Percentiles rank a stretch among this genome's conserved stretches.
Evolutionary conservation across 2,888 invertebrate species (phyloP).

Genomic region (Leucophenga montana): DNA sequence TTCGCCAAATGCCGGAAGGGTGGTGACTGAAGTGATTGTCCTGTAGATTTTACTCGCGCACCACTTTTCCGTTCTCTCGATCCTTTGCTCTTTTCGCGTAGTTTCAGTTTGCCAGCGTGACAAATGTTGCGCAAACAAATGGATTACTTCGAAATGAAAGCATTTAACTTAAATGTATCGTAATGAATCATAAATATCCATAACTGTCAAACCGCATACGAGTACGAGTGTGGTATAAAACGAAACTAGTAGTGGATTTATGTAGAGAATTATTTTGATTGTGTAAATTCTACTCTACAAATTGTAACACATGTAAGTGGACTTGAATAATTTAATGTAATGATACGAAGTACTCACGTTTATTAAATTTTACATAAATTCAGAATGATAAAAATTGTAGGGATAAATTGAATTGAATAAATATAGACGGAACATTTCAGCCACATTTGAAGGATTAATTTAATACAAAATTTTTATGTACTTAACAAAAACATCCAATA

Average conservation of each 20-base stretch:
- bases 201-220: constrained; percentile 51
- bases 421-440: too few species aligned
- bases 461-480: too few species aligned
- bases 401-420: too few species aligned
- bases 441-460: too few species aligned
- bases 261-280: not conserved
- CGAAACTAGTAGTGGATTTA: not conserved
- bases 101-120: constrained; percentile 45
- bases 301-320: constrained; percentile 37
- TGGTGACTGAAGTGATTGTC: not conserved
- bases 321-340: constrained; percentile 31
- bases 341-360: not conserved
- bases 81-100: constrained; percentile 37
- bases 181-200: constrained; percentile 64
- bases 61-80: constrained; percentile 6
- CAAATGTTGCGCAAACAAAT: constrained; percentile 67
- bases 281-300: too few species aligned
- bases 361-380: not conserved
- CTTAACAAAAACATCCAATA: too few species aligned
- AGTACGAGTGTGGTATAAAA: constrained; percentile 37
- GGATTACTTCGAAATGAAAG: constrained; percentile 52
- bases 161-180: constrained; percentile 43
- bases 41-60: not conserved
- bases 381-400: too few species aligned
- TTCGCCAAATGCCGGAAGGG: constrained; percentile 43